Percentiles rank a stretch among this genome's conserved stretches.
Evolutionary conservation across 2,888 invertebrate species (phyloP).

Genomic region (Trilocha varians): DNA sequence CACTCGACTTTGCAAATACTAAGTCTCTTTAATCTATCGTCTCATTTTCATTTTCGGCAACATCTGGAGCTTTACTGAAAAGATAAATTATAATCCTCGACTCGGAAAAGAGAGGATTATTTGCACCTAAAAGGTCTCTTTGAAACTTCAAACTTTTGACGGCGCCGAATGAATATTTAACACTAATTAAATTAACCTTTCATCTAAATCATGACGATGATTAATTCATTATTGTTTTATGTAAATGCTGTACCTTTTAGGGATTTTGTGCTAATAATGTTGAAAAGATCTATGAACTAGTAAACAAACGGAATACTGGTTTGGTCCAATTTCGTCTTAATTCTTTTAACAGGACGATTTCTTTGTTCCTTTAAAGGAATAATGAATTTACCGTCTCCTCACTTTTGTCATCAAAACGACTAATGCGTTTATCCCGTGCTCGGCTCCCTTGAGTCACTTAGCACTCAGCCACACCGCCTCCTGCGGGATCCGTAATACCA

Average conservation of each 20-base stretch:
- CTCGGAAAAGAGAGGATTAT: not conserved
- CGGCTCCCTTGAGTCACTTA: conserved; percentile 18
- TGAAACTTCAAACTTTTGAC: not conserved
- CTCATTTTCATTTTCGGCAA: not conserved
- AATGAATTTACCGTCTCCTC: conserved; percentile 10
- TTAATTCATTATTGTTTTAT: too few relatives aligned
- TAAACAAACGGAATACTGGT: too few relatives aligned
- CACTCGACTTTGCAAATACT: not conserved
- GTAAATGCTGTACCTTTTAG: too few relatives aligned
- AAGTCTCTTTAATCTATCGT: not conserved
- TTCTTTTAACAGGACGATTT: not conserved
- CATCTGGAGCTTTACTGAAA: not conserved
- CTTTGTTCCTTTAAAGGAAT: not conserved
- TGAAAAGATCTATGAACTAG: too few relatives aligned
- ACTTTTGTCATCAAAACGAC: conserved; percentile 13
- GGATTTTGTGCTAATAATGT: too few relatives aligned
- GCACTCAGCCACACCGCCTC: conserved; percentile 13
- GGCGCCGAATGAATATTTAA: not conserved
- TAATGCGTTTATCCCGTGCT: conserved; percentile 21
- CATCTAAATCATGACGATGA: too few relatives aligned
- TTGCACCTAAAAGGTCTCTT: not conserved
- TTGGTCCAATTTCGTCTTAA: too few relatives aligned
- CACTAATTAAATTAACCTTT: too few relatives aligned
- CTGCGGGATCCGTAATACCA: conserved; percentile 19
- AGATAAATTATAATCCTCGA: not conserved